Conservation (phyloP, 53 echinoderm and acorn worm genomes). For the Antedon mediterranea region DNA sequence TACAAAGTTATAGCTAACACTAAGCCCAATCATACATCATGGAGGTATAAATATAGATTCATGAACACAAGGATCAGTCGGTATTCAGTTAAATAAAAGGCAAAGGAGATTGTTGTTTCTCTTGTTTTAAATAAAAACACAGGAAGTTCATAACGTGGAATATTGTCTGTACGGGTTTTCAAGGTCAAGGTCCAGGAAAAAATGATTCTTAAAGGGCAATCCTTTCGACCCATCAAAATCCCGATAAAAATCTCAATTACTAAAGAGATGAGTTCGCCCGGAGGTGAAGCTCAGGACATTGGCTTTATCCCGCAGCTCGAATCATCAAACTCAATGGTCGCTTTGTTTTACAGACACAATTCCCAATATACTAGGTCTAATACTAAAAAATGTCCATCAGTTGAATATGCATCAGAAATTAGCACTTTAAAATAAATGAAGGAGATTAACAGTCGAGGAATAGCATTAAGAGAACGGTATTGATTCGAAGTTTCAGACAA, state of each 20-base stretch:
- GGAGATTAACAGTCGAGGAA: not conserved
- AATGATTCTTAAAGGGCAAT: not conserved
- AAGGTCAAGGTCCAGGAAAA: not conserved
- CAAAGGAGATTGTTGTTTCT: not conserved
- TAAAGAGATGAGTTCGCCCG: not conserved
- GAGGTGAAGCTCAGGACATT: not conserved
- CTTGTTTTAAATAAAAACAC: not conserved
- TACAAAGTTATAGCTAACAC: not conserved
- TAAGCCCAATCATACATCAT: not conserved
- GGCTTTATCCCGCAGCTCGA: not conserved
- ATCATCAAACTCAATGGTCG: not conserved
- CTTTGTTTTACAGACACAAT: not conserved
- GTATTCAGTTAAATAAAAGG: not conserved
- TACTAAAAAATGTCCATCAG: not conserved
- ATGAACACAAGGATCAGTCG: not conserved
- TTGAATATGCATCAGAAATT: not conserved
- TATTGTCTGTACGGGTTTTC: not conserved
- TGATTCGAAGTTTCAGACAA: not conserved
- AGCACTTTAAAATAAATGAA: slow-evolving; percentile 1
- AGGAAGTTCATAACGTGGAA: not conserved
- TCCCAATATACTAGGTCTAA: not conserved
- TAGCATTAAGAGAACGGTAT: not conserved
- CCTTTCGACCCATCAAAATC: not conserved
- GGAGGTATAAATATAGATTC: not conserved
- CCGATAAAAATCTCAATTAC: not conserved